Base-by-base conservation (phyloP, 2,888 invertebrate genomes). In the Megaustenia siamemsis region DNA sequence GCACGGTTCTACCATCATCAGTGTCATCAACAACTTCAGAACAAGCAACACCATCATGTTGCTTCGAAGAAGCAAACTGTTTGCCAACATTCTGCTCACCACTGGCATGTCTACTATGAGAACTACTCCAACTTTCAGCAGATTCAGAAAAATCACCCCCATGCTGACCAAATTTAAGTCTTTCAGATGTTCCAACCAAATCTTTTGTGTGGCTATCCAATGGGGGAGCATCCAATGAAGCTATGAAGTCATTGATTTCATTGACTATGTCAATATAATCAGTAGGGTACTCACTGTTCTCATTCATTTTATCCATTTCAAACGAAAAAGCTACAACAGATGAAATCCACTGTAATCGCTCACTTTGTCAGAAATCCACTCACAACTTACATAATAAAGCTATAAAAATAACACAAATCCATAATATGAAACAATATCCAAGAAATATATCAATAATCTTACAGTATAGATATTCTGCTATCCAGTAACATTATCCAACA, bases 191-290 rank as follows among this genome's bases (percentile, higher is more conserved):
- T 1, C 83, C 83, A 35, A 84, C 84, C 60, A 84, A 60, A 28
- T 84, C 71, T 28, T 84, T 69, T 56, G 84, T 79, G 73, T 84
- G 84, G n/a, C 79, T 79, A 40, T 78, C 78, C 71, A 84, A 71
- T 5, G 84, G 84, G 4, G 84, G 79, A 76, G 86, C 87, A 83
- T 90, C 91, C 78, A 91, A 86, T 82, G 91, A 90, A 79, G 90
- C 90, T 85, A 91, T 91, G 85, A 91, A 91, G 87, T 91, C 92
- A 88, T 91, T 91, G 68, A 91, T 91, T 87, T 91, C 92, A 86
- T 91, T 91, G 21, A 91, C 92, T 81, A 91, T 92, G 75, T 90
- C 91, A 53, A 90, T 90, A 88, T 91, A 91, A 84, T 90, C 92
- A 79, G 89, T 91, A 3, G 90, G 89, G 82, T 89, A 89, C 80